Percentiles rank a stretch among this genome's conserved stretches.
Conservation (phyloP, 2,113 vertebrate genomes). For the Alouatta palliata region DNA sequence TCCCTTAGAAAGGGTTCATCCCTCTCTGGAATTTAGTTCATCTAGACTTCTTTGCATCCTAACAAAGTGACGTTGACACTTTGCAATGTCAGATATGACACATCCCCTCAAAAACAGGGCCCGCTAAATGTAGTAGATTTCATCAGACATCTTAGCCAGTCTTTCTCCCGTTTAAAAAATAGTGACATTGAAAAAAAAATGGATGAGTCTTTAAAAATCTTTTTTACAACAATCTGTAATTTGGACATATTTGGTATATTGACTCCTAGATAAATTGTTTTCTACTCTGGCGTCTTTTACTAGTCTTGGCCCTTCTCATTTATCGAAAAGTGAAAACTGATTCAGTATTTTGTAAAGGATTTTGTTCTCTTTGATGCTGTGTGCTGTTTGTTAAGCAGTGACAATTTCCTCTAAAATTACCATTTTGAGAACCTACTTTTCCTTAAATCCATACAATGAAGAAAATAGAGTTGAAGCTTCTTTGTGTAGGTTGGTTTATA, state of each 20-base stretch:
- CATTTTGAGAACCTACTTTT: neutral
- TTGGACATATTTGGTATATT: neutral
- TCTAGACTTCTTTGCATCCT: neutral
- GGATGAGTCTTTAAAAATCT: neutral
- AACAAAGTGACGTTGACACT: neutral
- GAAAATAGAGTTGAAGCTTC: neutral
- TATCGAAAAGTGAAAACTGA: constrained; percentile 5
- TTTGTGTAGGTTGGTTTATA: neutral
- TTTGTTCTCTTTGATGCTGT: neutral
- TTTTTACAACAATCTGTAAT: neutral
- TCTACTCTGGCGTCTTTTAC: neutral
- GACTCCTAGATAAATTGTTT: neutral
- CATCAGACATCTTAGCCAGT: neutral
- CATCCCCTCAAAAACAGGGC: neutral
- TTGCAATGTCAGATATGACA: neutral
- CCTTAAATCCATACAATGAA: neutral
- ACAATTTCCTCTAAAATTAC: neutral
- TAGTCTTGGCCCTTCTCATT: neutral
- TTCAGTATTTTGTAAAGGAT: neutral
- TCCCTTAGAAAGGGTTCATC: neutral
- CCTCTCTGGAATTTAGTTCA: neutral
- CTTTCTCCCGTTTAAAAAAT: neutral
- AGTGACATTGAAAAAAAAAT: no score
- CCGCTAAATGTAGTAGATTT: neutral
- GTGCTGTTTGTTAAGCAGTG: neutral